A percentile compares a stretch with the other conserved stretches of the same genome.
These are phyloP conservation scores for Monopterus albus DNA, from an alignment of 2,113 vertebrate genomes.

Conservation along the genomic window DNA sequence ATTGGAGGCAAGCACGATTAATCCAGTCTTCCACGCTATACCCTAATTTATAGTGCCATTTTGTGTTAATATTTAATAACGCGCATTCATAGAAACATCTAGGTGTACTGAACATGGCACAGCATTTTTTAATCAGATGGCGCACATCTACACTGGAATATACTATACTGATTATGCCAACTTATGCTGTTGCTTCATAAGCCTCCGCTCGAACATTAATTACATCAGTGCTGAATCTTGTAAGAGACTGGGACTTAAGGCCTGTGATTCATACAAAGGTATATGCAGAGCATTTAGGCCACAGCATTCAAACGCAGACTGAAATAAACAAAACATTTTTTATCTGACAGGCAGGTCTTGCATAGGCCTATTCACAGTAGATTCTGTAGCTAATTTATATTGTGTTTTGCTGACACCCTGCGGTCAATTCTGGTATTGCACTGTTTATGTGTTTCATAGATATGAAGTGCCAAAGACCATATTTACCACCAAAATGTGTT, in stretches of 20 bases:
- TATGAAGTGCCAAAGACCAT: neutral
- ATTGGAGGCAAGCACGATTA: neutral
- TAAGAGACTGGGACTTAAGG: too few species aligned
- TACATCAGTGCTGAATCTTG: too few species aligned
- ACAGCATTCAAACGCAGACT: too few species aligned
- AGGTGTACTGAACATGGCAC: neutral
- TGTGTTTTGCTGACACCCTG: constrained; percentile 69
- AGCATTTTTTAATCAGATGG: neutral
- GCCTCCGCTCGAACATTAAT: too few species aligned
- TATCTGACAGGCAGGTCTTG: neutral
- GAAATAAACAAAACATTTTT: too few species aligned
- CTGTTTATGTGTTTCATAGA: neutral
- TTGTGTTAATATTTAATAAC: neutral
- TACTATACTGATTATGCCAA: neutral
- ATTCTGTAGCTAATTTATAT: neutral
- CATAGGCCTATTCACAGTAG: neutral
- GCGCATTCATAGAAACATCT: neutral
- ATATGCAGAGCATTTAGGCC: too few species aligned
- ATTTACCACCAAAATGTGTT: neutral
- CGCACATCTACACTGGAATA: neutral
- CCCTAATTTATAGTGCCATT: neutral
- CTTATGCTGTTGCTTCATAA: neutral
- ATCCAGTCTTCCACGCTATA: neutral
- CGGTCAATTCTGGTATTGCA: constrained; percentile 38
- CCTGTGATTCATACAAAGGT: too few species aligned